Conservation (phyloP, 1,140 invertebrate species). For the Aphidius gifuensis region DNA sequence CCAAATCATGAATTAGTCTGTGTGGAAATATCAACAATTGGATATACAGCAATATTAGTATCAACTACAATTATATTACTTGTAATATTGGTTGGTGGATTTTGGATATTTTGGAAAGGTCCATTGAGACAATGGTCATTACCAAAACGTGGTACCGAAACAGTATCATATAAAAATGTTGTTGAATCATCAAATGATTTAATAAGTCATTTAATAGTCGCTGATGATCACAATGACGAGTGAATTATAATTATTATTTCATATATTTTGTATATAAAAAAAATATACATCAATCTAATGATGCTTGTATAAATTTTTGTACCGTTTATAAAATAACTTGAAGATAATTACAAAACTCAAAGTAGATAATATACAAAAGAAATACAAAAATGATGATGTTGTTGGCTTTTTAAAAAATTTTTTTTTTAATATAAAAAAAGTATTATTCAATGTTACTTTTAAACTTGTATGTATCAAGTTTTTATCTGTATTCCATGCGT, state of each 20-base stretch:
- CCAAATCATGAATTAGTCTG: conserved; percentile 43
- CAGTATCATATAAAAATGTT: conserved; percentile 50
- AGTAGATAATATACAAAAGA: too few relatives aligned
- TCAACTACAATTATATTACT: conserved; percentile 37
- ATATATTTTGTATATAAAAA: conserved; percentile 10
- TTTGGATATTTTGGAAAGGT: conserved; percentile 39
- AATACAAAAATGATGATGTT: too few relatives aligned
- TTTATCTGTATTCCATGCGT: too few relatives aligned
- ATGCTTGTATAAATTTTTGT: not conserved
- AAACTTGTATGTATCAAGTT: too few relatives aligned
- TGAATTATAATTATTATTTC: conserved; percentile 32
- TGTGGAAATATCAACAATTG: conserved; percentile 26
- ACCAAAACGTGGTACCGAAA: conserved; percentile 39
- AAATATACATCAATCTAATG: not conserved
- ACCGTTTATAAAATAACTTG: not conserved
- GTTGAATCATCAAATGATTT: conserved; percentile 48
- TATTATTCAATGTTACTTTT: too few relatives aligned
- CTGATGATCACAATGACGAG: conserved; percentile 41
- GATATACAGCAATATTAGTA: conserved; percentile 39
- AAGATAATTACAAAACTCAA: not conserved
- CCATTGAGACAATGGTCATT: conserved; percentile 41
- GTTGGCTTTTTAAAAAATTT: too few relatives aligned
- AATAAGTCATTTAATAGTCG: conserved; percentile 44
- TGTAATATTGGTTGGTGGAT: conserved; percentile 23
- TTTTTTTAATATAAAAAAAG: too few relatives aligned